A percentile compares a stretch with the other conserved stretches of the same genome.
phyloP scores from a whole-genome alignment of 2,888 invertebrate genomes.

The Leptodirus hochenwartii region DNA sequence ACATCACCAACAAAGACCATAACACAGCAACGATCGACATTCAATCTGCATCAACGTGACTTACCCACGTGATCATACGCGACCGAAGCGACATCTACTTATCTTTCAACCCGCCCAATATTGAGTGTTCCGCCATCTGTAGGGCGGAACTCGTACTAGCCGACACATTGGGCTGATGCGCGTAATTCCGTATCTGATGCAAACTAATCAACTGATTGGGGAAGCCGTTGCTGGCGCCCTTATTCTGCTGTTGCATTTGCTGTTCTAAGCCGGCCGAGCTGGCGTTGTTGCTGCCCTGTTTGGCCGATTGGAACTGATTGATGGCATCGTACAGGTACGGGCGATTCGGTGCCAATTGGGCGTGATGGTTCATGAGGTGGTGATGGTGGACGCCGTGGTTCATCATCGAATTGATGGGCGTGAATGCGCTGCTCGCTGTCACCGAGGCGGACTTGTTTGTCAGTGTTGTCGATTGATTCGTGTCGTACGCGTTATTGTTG shows the following conservation, averaged over 20 bases:
- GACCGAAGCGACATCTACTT: too few species aligned
- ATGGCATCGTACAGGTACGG: slow-evolving; percentile 88
- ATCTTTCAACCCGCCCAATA: too few species aligned
- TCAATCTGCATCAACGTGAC: too few species aligned
- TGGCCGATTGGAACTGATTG: slow-evolving; percentile 77
- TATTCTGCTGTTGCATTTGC: too few species aligned
- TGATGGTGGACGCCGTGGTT: slow-evolving; percentile 37
- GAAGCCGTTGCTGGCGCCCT: slow-evolving; percentile 48
- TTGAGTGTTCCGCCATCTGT: too few species aligned
- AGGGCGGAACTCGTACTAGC: too few species aligned
- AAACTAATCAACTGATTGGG: slow-evolving; percentile 88
- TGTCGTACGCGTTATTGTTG: slow-evolving; percentile 30
- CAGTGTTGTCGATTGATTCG: slow-evolving; percentile 17
- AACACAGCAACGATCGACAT: too few species aligned
- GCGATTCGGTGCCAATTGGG: slow-evolving; percentile 46
- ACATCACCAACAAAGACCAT: too few species aligned
- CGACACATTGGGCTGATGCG: slow-evolving; percentile 78
- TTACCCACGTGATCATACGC: too few species aligned
- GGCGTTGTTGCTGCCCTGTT: slow-evolving; percentile 34
- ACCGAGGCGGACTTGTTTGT: slow-evolving; percentile 21
- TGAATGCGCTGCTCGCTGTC: slow-evolving; percentile 76
- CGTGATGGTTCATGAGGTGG: slow-evolving; percentile 46
- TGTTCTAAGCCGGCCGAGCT: slow-evolving; percentile 32
- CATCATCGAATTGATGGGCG: slow-evolving; percentile 81
- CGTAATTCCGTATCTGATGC: slow-evolving; percentile 92